Evolutionary conservation across 2,888 invertebrate genomes (phyloP).

Genomic region (Agrotis clavis): DNA sequence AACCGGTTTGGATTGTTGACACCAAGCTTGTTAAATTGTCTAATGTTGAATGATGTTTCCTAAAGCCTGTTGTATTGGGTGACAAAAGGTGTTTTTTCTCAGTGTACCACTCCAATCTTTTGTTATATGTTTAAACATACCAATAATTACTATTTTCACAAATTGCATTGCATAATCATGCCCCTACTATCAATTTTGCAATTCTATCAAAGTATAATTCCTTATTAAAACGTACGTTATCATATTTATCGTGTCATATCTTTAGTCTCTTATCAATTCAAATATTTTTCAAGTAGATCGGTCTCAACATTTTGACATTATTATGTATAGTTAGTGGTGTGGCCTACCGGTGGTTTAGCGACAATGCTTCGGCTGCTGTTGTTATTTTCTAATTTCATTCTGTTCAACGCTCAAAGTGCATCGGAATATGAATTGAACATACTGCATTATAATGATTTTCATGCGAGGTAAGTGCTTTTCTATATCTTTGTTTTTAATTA

Average conservation of each 20-base stretch:
- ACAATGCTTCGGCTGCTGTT: conserved; percentile 28
- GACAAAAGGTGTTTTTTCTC: neutral
- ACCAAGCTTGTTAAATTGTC: neutral
- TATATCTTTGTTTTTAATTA: neutral
- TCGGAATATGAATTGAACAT: conserved; percentile 79
- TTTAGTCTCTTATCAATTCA: conserved; percentile 30
- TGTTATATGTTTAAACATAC: neutral
- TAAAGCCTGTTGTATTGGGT: neutral
- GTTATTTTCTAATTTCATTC: conserved; percentile 51
- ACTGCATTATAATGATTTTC: conserved; percentile 87
- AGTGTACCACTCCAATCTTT: conserved; percentile 1
- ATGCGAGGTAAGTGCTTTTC: conserved; percentile 78
- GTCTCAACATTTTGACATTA: neutral
- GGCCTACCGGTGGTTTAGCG: neutral
- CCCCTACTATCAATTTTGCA: neutral
- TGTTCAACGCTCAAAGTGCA: conserved; percentile 65
- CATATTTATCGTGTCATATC: conserved; percentile 18
- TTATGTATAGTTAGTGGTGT: conserved; percentile 3
- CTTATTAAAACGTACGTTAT: neutral
- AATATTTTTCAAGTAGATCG: conserved; percentile 10
- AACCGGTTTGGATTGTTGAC: neutral
- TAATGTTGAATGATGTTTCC: conserved; percentile 1
- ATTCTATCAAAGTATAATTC: neutral
- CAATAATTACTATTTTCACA: neutral
- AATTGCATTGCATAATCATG: neutral